These are phyloP conservation scores for Parnassius mnemosyne DNA, from an alignment of 2,888 invertebrate species.

Conservation along the genomic window DNA sequence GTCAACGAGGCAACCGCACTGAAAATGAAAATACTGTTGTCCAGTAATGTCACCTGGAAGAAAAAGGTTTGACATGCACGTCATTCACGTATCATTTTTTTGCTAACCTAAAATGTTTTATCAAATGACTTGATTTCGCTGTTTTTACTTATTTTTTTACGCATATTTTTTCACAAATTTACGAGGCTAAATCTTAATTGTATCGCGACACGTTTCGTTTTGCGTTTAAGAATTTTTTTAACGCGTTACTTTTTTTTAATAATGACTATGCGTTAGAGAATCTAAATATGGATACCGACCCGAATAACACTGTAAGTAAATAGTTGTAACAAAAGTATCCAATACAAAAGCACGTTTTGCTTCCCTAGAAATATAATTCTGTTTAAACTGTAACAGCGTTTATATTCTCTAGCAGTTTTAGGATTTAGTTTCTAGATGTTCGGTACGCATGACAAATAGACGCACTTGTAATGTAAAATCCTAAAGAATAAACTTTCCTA, in stretches of 20 bases:
- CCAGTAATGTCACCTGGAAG: conserved; percentile 77
- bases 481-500: too few species aligned
- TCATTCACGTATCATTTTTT: conserved; percentile 77
- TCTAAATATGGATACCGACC: conserved; percentile 76
- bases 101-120: conserved; percentile 81
- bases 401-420: too few species aligned
- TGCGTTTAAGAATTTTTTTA: conserved; percentile 57
- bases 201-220: conserved; percentile 60
- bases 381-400: too few species aligned
- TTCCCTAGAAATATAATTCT: too few species aligned
- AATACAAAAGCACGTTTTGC: too few species aligned
- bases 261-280: conserved; percentile 70
- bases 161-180: conserved; percentile 72
- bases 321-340: not conserved
- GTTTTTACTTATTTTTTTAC: conserved; percentile 73
- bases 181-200: conserved; percentile 74
- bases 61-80: conserved; percentile 79
- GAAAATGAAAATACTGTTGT: conserved; percentile 76
- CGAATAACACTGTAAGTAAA: conserved; percentile 74
- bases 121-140: conserved; percentile 78
- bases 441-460: too few species aligned
- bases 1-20: conserved; percentile 63
- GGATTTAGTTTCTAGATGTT: too few species aligned
- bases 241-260: conserved; percentile 66
- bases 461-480: too few species aligned